A percentile compares a stretch with the other conserved stretches of the same genome.
These are phyloP conservation scores for Tetragnatha versicolor DNA, from an alignment of 1,140 invertebrate species.

Conservation along the genomic window DNA sequence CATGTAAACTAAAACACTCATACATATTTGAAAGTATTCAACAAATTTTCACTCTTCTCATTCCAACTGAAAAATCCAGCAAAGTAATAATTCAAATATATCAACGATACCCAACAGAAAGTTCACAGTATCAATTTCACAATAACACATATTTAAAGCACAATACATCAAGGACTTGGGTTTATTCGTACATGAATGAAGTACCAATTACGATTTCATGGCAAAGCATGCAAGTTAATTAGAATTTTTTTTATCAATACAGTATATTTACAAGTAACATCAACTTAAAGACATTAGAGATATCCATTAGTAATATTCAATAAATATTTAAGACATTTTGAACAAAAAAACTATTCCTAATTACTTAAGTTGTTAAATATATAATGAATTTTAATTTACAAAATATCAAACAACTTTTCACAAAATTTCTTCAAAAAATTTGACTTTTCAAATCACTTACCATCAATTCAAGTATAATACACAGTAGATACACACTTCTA, in stretches of 20 bases:
- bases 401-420: not conserved
- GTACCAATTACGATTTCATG: not conserved
- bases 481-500: too few species aligned
- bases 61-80: not conserved
- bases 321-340: not conserved
- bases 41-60: not conserved
- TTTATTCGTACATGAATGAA: not conserved
- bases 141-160: conserved; percentile 3
- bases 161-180: not conserved
- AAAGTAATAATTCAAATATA: not conserved
- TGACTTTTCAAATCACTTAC: too few species aligned
- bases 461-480: too few species aligned
- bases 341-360: not conserved
- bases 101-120: too few species aligned
- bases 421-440: too few species aligned
- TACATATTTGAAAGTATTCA: not conserved
- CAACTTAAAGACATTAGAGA: not conserved
- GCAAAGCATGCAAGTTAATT: not conserved
- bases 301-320: not conserved
- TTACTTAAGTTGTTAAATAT: too few species aligned
- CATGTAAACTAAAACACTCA: not conserved
- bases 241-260: not conserved
- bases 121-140: not conserved
- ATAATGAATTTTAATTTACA: not conserved
- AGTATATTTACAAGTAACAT: not conserved